A percentile compares a stretch with the other conserved stretches of the same genome.
These are phyloP conservation scores for Temnothorax curvispinosus DNA, from an alignment of 1,140 invertebrate species.

Conservation along the genomic window DNA sequence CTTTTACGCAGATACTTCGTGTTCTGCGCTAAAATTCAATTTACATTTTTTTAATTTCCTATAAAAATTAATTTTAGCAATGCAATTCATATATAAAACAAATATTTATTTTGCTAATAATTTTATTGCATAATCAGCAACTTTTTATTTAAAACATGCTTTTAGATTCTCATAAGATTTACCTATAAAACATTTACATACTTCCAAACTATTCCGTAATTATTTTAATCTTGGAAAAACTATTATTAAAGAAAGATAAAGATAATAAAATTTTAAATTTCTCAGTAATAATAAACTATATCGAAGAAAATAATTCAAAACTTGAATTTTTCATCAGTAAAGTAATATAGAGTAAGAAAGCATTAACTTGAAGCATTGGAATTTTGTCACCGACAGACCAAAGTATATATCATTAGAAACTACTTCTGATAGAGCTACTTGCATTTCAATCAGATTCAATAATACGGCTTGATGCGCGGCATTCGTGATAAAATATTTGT, in stretches of 20 bases:
- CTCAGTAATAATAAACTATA: not conserved
- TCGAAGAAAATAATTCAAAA: not conserved
- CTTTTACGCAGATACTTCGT: not conserved
- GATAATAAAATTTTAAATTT: not conserved
- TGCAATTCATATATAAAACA: not conserved
- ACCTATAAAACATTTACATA: not conserved
- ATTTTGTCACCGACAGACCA: no score
- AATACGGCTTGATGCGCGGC: no score
- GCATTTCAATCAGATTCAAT: no score
- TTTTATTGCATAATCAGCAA: not conserved
- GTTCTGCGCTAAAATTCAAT: not conserved
- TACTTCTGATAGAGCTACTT: no score
- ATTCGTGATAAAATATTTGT: no score
- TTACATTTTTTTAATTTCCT: not conserved
- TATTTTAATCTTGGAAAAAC: not conserved
- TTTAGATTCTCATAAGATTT: not conserved
- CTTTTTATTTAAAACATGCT: not conserved
- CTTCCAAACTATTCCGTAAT: not conserved
- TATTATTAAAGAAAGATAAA: not conserved
- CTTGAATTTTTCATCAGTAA: not conserved
- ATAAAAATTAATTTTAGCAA: not conserved
- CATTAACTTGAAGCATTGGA: no score
- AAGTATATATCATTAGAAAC: no score
- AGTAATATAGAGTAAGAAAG: no score
- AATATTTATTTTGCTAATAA: not conserved